Percentiles rank a stretch among this genome's conserved stretches.
Evolutionary conservation across 92 coral and sea anemone species (phyloP).

Genomic region (Porites evermanni): DNA sequence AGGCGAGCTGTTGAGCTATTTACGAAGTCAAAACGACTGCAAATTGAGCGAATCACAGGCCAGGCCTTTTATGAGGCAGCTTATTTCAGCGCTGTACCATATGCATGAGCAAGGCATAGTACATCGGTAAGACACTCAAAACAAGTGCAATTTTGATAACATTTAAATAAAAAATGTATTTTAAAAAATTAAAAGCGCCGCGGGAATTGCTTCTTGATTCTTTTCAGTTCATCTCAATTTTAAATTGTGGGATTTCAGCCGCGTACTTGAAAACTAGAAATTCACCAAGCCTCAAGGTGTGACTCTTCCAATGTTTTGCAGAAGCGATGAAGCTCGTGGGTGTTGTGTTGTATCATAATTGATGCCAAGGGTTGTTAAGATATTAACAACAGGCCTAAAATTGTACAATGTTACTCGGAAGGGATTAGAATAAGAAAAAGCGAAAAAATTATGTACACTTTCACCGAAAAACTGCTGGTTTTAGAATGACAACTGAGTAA

Average conservation of each 20-base stretch:
- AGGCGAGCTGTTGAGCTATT: slow-evolving; percentile 81
- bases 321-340: neutral
- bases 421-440: neutral
- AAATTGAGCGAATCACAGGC: slow-evolving; percentile 92
- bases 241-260: too few relatives aligned
- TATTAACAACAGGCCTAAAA: neutral
- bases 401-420: neutral
- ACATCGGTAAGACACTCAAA: slow-evolving; percentile 79
- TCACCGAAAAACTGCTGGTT: neutral
- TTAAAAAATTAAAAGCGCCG: neutral
- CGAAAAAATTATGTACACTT: neutral
- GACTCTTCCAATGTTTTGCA: neutral
- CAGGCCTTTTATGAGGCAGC: slow-evolving; percentile 86
- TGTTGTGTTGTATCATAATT: neutral
- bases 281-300: too few relatives aligned
- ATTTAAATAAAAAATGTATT: too few relatives aligned
- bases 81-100: slow-evolving; percentile 91
- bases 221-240: too few relatives aligned
- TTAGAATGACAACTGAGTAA: neutral
- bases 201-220: neutral
- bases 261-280: neutral
- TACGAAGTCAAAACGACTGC: slow-evolving; percentile 82
- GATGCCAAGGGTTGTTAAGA: slow-evolving; percentile 9
- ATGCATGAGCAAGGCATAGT: slow-evolving; percentile 92
- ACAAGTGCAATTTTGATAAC: neutral